A percentile compares a stretch with the other conserved stretches of the same genome.
Conservation (phyloP, 64 coral and sea anemone genomes). For the Catalaphyllia jardinei region DNA sequence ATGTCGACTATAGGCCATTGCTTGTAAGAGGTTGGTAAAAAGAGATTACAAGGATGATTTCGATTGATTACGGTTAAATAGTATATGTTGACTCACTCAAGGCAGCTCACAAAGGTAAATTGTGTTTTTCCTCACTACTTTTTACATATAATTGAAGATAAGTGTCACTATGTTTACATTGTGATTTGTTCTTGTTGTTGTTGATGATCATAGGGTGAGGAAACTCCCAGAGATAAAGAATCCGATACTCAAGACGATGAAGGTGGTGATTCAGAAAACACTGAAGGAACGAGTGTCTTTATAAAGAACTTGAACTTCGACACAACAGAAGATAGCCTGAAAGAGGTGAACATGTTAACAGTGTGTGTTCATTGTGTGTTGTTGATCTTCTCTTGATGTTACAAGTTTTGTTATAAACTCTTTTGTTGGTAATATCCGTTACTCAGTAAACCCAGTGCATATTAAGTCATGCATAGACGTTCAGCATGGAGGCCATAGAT, state of each 20-base stretch:
- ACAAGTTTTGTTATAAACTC: too few species aligned
- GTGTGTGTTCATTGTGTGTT: neutral
- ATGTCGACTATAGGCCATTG: too few species aligned
- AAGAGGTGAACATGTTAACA: conserved; percentile 60
- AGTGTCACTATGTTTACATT: neutral
- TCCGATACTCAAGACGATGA: conserved; percentile 17
- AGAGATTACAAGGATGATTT: too few species aligned
- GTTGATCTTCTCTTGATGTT: too few species aligned
- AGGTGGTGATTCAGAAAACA: conserved; percentile 51
- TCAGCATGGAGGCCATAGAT: neutral
- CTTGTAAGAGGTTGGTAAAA: too few species aligned
- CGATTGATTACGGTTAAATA: too few species aligned
- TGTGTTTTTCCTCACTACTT: too few species aligned
- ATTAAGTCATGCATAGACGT: neutral
- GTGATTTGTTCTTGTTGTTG: neutral
- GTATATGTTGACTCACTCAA: too few species aligned
- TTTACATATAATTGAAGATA: neutral
- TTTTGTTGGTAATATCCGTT: too few species aligned
- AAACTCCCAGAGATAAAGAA: conserved; percentile 2
- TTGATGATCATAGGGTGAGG: conserved; percentile 23
- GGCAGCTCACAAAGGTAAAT: too few species aligned
- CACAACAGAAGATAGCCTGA: conserved; percentile 76
- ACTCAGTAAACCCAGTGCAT: neutral
- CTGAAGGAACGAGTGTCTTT: conserved; percentile 79
- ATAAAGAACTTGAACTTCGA: conserved; percentile 96